Percentiles rank a stretch among this genome's conserved stretches.
Conservation (phyloP, 2,113 vertebrate species). For the Chionodraco myersi region DNA sequence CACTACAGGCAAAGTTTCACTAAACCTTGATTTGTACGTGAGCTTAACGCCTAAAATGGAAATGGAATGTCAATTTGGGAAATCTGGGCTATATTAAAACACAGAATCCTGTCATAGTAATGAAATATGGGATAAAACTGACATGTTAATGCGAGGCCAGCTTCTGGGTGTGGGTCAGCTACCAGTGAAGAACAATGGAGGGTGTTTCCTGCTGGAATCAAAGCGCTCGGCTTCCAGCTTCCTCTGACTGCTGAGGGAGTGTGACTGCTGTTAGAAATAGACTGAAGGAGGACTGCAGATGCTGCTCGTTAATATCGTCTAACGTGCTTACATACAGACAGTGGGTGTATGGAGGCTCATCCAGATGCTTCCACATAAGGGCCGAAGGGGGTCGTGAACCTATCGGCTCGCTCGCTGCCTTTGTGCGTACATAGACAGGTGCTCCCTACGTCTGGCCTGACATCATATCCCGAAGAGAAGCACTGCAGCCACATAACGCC, state of each 20-base stretch:
- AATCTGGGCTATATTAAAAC: constrained; percentile 17
- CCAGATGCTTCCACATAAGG: constrained; percentile 33
- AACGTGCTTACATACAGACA: neutral
- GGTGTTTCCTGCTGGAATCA: constrained; percentile 78
- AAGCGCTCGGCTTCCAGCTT: constrained; percentile 66
- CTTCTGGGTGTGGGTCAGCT: constrained; percentile 59
- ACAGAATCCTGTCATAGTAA: constrained; percentile 23
- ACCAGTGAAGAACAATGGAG: constrained; percentile 77
- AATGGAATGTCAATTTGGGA: constrained; percentile 25
- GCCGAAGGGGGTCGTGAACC: constrained; percentile 51
- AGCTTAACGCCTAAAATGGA: constrained; percentile 28
- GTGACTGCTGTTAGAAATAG: constrained; percentile 5
- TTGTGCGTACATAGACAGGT: constrained; percentile 72
- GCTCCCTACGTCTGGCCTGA: constrained; percentile 56
- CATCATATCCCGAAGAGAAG: constrained; percentile 56
- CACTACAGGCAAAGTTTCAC: neutral
- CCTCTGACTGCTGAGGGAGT: constrained; percentile 66
- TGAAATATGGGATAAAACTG: constrained; percentile 35
- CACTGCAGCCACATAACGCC: constrained; percentile 64
- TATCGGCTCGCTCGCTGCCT: constrained; percentile 23
- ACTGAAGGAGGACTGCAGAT: neutral
- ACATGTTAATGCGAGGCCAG: constrained; percentile 48
- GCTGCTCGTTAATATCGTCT: neutral
- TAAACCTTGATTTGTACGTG: too few species aligned
- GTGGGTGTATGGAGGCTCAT: constrained; percentile 4